These are phyloP conservation scores for Eriocheir sinensis DNA, from an alignment of 1,140 invertebrate genomes.

Conservation along the genomic window DNA sequence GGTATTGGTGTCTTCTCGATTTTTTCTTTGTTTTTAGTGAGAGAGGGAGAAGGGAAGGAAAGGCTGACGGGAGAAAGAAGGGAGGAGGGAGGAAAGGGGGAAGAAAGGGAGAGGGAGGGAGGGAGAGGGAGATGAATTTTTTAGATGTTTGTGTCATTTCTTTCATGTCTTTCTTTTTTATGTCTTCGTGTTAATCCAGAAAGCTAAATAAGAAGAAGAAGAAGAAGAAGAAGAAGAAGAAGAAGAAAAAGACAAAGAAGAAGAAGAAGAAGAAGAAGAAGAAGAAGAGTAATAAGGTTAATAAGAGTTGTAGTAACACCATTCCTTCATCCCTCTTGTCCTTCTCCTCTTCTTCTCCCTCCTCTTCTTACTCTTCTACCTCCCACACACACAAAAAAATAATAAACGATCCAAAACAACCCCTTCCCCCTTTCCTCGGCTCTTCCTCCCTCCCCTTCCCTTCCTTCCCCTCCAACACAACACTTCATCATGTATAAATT, in stretches of 20 bases:
- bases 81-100: neutral
- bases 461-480: neutral
- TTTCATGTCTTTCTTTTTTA: too few species aligned
- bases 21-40: neutral
- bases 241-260: too few species aligned
- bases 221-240: too few species aligned
- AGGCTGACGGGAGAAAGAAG: neutral
- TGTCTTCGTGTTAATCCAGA: too few species aligned
- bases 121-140: neutral
- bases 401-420: too few species aligned
- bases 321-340: neutral
- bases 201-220: too few species aligned
- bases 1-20: too few species aligned
- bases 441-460: neutral
- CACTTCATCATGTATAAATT: slow-evolving; percentile 6
- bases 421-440: neutral
- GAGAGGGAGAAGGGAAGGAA: neutral
- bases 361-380: neutral
- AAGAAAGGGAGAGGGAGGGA: neutral
- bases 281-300: too few species aligned
- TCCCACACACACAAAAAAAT: too few species aligned
- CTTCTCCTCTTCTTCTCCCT: neutral
- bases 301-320: too few species aligned
- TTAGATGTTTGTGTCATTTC: too few species aligned
- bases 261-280: too few species aligned